Conservation (phyloP, 2,797 vertebrate genomes). For the Crenuchus spilurus region DNA sequence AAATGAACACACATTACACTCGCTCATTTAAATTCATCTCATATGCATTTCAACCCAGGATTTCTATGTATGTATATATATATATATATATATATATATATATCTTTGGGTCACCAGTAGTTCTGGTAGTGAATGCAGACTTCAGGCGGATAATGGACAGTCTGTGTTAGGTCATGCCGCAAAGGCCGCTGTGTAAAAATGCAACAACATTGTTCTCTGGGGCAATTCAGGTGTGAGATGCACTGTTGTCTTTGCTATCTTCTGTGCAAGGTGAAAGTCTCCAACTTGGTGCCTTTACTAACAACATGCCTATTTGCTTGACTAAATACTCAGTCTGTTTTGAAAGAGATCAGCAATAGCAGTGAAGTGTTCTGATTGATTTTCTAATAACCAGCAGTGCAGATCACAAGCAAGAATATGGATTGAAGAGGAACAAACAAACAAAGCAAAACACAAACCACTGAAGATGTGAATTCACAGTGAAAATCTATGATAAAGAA, state of each 20-base stretch:
- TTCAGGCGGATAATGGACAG: conserved; percentile 25
- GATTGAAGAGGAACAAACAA: conserved; percentile 22
- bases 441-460: neutral
- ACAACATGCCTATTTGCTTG: neutral
- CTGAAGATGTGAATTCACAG: conserved; percentile 51
- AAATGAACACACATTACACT: neutral
- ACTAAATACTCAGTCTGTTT: neutral
- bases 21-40: neutral
- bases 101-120: neutral
- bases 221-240: conserved; percentile 10
- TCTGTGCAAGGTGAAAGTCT: neutral
- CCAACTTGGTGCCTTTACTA: neutral
- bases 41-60: neutral
- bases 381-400: conserved; percentile 34
- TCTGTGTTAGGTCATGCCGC: conserved; percentile 33
- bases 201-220: conserved; percentile 5
- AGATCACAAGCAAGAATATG: conserved; percentile 45
- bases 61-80: neutral
- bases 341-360: conserved; percentile 1
- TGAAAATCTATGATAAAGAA: conserved; percentile 53
- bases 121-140: conserved; percentile 35
- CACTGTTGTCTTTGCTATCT: conserved; percentile 13
- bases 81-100: conserved; percentile 5
- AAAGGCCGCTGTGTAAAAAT: conserved; percentile 14
- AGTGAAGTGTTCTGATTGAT: neutral